Conservation (phyloP, 2,113 vertebrate species). For the Daubentonia madagascariensis region DNA sequence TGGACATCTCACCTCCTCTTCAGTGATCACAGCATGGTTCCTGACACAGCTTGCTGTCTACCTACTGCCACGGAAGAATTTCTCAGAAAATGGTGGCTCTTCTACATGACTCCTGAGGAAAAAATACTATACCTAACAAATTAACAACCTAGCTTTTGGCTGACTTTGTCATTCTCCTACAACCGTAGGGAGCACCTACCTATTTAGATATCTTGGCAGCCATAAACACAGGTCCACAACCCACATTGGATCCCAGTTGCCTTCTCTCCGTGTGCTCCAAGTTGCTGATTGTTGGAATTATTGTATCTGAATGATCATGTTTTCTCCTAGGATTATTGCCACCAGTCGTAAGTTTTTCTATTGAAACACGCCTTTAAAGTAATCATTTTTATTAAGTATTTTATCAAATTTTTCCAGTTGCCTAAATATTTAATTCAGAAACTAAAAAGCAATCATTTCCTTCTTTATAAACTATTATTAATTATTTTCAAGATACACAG, state of each 20-base stretch:
- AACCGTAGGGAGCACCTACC: not conserved
- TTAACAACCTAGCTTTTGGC: not conserved
- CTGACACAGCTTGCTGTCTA: fast-evolving
- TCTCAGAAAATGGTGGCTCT: not conserved
- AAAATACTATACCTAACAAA: not conserved
- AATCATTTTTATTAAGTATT: not conserved
- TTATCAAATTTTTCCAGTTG: not conserved
- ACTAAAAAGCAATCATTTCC: not conserved
- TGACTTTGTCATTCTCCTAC: not conserved
- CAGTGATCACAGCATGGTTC: not conserved
- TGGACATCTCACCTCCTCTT: not conserved
- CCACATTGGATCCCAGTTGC: not conserved
- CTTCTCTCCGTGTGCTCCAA: fast-evolving
- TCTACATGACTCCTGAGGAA: not conserved
- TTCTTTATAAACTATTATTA: not conserved
- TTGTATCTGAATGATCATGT: not conserved
- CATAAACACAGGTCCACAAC: not conserved
- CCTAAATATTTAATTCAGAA: not conserved
- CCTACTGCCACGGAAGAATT: not conserved
- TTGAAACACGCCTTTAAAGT: not conserved
- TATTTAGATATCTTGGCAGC: not conserved
- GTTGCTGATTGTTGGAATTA: not conserved
- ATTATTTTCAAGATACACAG: not conserved
- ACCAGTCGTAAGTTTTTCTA: not conserved
- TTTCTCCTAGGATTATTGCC: not conserved